phyloP scores from a whole-genome alignment of 2,797 vertebrate species.

The Argentina silus region DNA sequence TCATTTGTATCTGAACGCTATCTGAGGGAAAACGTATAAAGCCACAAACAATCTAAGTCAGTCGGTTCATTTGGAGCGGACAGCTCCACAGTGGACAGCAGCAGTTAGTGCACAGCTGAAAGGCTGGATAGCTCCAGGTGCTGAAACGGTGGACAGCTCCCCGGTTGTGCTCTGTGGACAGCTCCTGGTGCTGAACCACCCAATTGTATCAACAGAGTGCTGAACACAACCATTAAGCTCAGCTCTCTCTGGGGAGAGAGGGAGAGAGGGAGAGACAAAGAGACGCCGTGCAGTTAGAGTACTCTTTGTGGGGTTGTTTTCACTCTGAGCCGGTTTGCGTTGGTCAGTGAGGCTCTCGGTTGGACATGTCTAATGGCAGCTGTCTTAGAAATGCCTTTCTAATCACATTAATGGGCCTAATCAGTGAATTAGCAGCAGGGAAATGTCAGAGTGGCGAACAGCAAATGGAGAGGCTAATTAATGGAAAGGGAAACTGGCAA shows the following conservation, averaged over 20 bases:
- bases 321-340: background rate
- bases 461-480: slow-evolving; percentile 82
- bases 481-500: slow-evolving; percentile 67
- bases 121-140: slow-evolving; percentile 1
- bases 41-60: slow-evolving; percentile 27
- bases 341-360: background rate
- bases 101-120: slow-evolving; percentile 68
- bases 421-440: slow-evolving; percentile 86
- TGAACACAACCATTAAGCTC: background rate
- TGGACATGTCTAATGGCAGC: slow-evolving; percentile 70
- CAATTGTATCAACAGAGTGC: background rate
- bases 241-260: background rate
- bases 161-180: background rate
- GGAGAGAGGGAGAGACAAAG: background rate
- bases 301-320: background rate
- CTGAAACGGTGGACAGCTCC: background rate
- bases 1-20: too few species aligned
- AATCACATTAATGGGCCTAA: slow-evolving; percentile 91
- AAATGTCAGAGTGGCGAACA: slow-evolving; percentile 82
- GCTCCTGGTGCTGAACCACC: background rate
- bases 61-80: too few species aligned
- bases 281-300: background rate
- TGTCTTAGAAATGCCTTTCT: slow-evolving; percentile 79
- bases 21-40: slow-evolving; percentile 54
- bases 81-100: too few species aligned